These are phyloP conservation scores for Scaptomyza montana DNA, from an alignment of 1,140 invertebrate species.

Conservation along the genomic window DNA sequence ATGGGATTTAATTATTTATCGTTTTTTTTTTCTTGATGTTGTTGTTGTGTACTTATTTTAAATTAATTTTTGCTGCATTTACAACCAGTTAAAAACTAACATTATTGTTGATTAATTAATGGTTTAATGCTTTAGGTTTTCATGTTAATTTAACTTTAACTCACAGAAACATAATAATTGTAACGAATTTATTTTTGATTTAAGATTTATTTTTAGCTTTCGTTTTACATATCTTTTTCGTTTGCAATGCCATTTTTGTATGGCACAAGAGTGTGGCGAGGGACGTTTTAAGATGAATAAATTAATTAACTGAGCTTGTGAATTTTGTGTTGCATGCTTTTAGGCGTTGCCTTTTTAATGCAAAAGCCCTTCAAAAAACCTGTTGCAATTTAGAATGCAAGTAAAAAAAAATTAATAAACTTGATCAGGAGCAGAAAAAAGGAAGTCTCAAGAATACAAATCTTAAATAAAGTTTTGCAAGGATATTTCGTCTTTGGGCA, in stretches of 20 bases:
- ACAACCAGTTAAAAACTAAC: slow-evolving; percentile 80
- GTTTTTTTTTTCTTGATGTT: slow-evolving; percentile 6
- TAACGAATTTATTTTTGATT: slow-evolving; percentile 43
- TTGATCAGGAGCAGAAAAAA: not conserved
- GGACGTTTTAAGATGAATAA: not conserved
- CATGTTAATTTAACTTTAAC: slow-evolving; percentile 27
- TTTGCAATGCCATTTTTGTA: slow-evolving; percentile 28
- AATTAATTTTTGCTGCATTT: slow-evolving; percentile 63
- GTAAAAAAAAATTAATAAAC: not conserved
- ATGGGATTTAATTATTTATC: slow-evolving; percentile 18
- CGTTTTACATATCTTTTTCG: slow-evolving; percentile 3
- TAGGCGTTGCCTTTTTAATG: slow-evolving; percentile 11
- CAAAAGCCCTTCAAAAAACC: slow-evolving; percentile 3
- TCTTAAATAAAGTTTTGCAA: slow-evolving; percentile 1
- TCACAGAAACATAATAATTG: slow-evolving; percentile 32
- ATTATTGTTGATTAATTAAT: slow-evolving; percentile 43
- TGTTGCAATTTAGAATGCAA: not conserved
- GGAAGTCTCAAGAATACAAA: too few species aligned
- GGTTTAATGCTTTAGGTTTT: slow-evolving; percentile 30
- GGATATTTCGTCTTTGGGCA: slow-evolving; percentile 13
- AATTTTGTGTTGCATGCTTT: slow-evolving; percentile 33
- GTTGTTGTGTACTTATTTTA: slow-evolving; percentile 42
- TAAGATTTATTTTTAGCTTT: slow-evolving; percentile 16
- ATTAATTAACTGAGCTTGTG: not conserved
- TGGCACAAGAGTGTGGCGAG: slow-evolving; percentile 23